These are phyloP conservation scores for Chrysolina oricalcia DNA, from an alignment of 2,888 invertebrate genomes.

Conservation along the genomic window DNA sequence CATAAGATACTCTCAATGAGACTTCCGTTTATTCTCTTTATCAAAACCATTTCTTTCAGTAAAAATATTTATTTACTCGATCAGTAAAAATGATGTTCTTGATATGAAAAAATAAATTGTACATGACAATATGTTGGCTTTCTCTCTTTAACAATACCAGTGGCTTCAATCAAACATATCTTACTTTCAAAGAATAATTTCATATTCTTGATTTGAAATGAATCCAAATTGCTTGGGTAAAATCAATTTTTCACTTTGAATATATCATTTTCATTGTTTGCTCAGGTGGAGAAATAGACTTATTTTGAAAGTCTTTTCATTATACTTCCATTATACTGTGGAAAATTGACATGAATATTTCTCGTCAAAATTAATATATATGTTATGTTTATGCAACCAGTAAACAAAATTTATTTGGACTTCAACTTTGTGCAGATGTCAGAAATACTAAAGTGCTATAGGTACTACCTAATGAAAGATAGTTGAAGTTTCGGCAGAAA, in stretches of 20 bases:
- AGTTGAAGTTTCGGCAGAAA: slow-evolving; percentile 1
- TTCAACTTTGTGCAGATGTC: not conserved
- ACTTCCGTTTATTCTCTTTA: slow-evolving; percentile 21
- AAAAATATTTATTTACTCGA: slow-evolving; percentile 9
- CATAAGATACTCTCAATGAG: slow-evolving; percentile 14
- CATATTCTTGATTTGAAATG: slow-evolving; percentile 22
- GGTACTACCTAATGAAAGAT: not conserved
- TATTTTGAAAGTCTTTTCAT: not conserved
- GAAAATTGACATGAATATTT: not conserved
- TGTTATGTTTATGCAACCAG: too few relatives aligned
- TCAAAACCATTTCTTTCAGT: slow-evolving; percentile 19
- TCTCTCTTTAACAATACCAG: slow-evolving; percentile 17
- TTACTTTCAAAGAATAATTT: slow-evolving; percentile 17
- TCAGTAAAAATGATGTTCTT: slow-evolving; percentile 18
- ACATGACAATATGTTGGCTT: slow-evolving; percentile 16
- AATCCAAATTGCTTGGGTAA: slow-evolving; percentile 22
- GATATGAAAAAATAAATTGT: slow-evolving; percentile 14
- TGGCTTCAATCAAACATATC: slow-evolving; percentile 10
- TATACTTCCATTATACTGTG: not conserved
- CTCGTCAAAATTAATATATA: too few relatives aligned
- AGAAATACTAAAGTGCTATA: too few relatives aligned
- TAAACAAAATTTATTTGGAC: slow-evolving; percentile 19
- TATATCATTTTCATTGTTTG: slow-evolving; percentile 23
- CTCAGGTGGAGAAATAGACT: slow-evolving; percentile 21
- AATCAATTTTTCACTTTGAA: slow-evolving; percentile 16